These are phyloP conservation scores for Aphelocoma coerulescens DNA, from an alignment of 2,113 vertebrate genomes.

Conservation along the genomic window DNA sequence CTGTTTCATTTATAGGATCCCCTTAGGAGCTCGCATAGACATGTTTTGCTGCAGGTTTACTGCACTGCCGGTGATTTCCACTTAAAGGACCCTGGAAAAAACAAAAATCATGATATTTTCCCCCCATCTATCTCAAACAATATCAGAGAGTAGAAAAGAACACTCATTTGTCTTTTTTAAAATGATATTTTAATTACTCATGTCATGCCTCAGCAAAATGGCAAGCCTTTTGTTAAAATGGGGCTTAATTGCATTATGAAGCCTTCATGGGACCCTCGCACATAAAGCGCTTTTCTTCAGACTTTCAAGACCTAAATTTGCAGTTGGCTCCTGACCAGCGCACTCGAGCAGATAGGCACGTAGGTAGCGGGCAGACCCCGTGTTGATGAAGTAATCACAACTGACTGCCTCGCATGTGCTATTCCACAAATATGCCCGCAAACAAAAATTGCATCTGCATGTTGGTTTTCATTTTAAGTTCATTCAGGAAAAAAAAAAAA, in stretches of 20 bases:
- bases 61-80: not conserved
- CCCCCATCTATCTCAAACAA: not conserved
- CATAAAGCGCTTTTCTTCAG: constrained; percentile 72
- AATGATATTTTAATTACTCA: constrained; percentile 71
- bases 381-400: constrained; percentile 71
- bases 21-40: not conserved
- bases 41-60: not conserved
- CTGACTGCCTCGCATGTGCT: constrained; percentile 64
- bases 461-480: constrained; percentile 71
- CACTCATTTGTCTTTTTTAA: constrained; percentile 58
- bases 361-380: constrained; percentile 72
- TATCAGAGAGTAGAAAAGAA: constrained; percentile 31
- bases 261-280: constrained; percentile 59
- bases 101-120: constrained; percentile 34
- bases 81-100: not conserved
- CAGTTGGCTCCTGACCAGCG: constrained; percentile 80
- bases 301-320: constrained; percentile 78
- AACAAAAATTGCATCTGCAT: constrained; percentile 69
- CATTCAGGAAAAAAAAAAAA: constrained; percentile 49
- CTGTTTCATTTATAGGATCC: not conserved
- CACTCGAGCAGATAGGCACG: constrained; percentile 85
- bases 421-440: constrained; percentile 67
- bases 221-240: constrained; percentile 66
- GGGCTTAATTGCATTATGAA: constrained; percentile 69
- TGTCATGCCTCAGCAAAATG: constrained; percentile 54